These are phyloP conservation scores for Mactromeris polynyma DNA, from an alignment of 2,888 invertebrate genomes.

Conservation along the genomic window DNA sequence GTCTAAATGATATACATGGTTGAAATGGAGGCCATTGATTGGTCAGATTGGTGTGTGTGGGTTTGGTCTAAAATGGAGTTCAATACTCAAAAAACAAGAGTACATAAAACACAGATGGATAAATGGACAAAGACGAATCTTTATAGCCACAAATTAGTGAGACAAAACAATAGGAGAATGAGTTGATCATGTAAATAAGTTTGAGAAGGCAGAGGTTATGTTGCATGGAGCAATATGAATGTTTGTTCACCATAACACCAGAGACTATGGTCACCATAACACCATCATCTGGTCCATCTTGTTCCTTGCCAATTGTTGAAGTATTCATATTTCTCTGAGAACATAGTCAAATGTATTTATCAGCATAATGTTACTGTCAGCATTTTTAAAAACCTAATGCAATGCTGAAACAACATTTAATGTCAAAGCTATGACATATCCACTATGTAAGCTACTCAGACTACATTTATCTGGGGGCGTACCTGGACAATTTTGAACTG, in stretches of 20 bases:
- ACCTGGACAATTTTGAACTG: too few species aligned
- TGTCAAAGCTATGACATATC: background rate
- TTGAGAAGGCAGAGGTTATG: background rate
- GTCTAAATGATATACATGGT: too few species aligned
- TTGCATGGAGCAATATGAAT: background rate
- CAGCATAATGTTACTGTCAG: background rate
- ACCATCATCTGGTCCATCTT: background rate
- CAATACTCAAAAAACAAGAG: too few species aligned
- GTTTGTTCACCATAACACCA: background rate
- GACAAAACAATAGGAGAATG: conserved; percentile 16
- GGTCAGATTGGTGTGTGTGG: too few species aligned
- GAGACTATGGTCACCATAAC: background rate
- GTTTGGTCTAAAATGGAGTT: too few species aligned
- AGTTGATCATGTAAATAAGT: background rate
- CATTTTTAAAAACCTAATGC: background rate
- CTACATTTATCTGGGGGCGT: too few species aligned
- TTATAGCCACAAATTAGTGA: background rate
- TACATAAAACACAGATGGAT: conserved; percentile 3
- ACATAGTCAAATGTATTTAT: background rate
- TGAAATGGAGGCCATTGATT: too few species aligned
- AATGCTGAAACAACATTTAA: too few species aligned
- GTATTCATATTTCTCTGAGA: background rate
- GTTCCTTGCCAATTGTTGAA: background rate
- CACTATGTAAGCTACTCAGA: too few species aligned
- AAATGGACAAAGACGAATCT: background rate